These are phyloP conservation scores for Drosophila quinaria DNA, from an alignment of 2,888 invertebrate genomes.

Conservation along the genomic window DNA sequence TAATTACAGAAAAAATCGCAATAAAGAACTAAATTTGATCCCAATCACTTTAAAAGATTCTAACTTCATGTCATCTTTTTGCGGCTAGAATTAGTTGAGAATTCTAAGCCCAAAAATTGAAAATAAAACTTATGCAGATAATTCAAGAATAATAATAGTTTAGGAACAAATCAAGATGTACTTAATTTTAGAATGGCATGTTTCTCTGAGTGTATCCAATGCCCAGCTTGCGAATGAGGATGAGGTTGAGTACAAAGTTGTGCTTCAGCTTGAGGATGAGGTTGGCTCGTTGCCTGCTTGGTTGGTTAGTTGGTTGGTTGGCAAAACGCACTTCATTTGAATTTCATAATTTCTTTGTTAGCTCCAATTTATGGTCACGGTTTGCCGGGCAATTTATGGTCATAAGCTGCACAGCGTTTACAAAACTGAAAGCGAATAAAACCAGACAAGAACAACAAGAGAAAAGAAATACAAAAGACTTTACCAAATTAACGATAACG, in stretches of 20 bases:
- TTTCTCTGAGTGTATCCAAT: too few relatives aligned
- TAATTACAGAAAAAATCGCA: too few relatives aligned
- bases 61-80: too few relatives aligned
- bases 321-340: constrained; percentile 80
- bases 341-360: constrained; percentile 82
- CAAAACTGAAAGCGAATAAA: constrained; percentile 63
- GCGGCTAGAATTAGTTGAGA: too few relatives aligned
- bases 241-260: constrained; percentile 15
- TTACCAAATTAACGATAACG: constrained; percentile 80
- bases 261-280: not conserved
- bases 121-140: too few relatives aligned
- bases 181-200: too few relatives aligned
- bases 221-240: not conserved
- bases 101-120: too few relatives aligned
- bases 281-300: not conserved
- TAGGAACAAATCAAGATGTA: too few relatives aligned
- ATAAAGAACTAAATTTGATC: too few relatives aligned
- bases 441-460: constrained; percentile 25
- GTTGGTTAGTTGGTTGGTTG: not conserved
- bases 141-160: too few relatives aligned
- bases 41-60: too few relatives aligned
- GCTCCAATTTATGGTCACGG: constrained; percentile 81
- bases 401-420: constrained; percentile 74
- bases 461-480: constrained; percentile 53
- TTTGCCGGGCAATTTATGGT: constrained; percentile 79